Evolutionary conservation across 2,888 invertebrate genomes (phyloP), one percentile per base, ranked within the genome.

Genomic region (Synergus laeviventris): DNA sequence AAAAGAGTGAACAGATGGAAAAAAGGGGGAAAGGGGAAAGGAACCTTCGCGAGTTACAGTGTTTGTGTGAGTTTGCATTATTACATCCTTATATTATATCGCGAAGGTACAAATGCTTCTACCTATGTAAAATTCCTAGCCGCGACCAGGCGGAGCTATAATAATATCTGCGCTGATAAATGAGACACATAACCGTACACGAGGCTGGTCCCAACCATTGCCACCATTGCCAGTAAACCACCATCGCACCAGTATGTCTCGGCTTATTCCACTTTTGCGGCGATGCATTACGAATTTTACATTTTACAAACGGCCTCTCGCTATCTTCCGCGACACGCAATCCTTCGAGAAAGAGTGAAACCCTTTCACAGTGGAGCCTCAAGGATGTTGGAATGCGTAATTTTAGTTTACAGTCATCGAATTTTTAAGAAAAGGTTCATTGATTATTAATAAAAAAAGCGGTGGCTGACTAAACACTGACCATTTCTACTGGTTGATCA

Each of bases 121-220:
- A 87, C 87, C 87, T 88, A 89, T 88, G 87, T 88, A 89, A 89
- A 89, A 88, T 87, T 87, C 85, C 87, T 87, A 87, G 88, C 86
- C 84, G 84, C 83, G 86, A 83, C 87, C 86, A 86, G 84, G 85
- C 85, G 84, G 84, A 85, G 86, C 87, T 84, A 87, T 88, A 90
- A 90, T 89, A 90, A 90, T 90, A 90, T 89, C 89, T 87, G 88
- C 86, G 86, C 88, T 90, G 90, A 90, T 89, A 89, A 90, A 90
- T 89, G 89, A 88, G 88, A 88, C 87, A 88, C 90, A 90, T 90
- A 90, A 90, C 86, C 87, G 89, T 89, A 89, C 90, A 88, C 86
- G 89, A 84, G 80, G 84, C 86, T 83, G 82, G 82, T 79, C 79
- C 80, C 76, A 75, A 79, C 77, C 78, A 80, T 78, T 73, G 78